Percentiles rank a stretch among this genome's conserved stretches.
Conservation (phyloP, 2,888 invertebrate genomes). For the Allophyes oxyacanthae region DNA sequence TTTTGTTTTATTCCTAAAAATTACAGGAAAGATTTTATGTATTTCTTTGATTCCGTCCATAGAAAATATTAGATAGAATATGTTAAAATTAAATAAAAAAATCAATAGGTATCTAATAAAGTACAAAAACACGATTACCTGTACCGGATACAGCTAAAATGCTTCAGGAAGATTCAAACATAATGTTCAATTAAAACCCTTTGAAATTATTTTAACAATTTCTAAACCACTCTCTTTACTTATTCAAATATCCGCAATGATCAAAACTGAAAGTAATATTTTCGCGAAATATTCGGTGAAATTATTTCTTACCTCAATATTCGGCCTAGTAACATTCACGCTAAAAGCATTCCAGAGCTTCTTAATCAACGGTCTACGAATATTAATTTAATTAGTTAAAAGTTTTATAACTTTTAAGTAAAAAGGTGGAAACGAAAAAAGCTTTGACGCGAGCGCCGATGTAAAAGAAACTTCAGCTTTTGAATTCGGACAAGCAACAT, state of each 20-base stretch:
- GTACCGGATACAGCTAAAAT: conserved; percentile 22
- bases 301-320: conserved; percentile 72
- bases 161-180: conserved; percentile 50
- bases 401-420: conserved; percentile 80
- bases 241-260: conserved; percentile 75
- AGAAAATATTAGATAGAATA: too few relatives aligned
- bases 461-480: conserved; percentile 67
- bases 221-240: conserved; percentile 68
- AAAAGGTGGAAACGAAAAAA: conserved; percentile 76
- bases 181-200: conserved; percentile 62
- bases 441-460: conserved; percentile 53
- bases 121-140: conserved; percentile 34
- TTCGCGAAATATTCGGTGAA: conserved; percentile 71
- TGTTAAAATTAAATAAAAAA: too few relatives aligned
- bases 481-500: conserved; percentile 63
- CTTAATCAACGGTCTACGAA: conserved; percentile 83
- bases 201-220: conserved; percentile 70
- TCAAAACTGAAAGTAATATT: conserved; percentile 74
- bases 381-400: conserved; percentile 85
- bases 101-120: too few relatives aligned
- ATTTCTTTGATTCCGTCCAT: too few relatives aligned
- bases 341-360: conserved; percentile 83
- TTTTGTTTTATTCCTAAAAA: too few relatives aligned
- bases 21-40: too few relatives aligned
- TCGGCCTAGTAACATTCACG: conserved; percentile 72